Conservation (phyloP, 2,797 vertebrate genomes). For the Odontamblyopus rebecca region DNA sequence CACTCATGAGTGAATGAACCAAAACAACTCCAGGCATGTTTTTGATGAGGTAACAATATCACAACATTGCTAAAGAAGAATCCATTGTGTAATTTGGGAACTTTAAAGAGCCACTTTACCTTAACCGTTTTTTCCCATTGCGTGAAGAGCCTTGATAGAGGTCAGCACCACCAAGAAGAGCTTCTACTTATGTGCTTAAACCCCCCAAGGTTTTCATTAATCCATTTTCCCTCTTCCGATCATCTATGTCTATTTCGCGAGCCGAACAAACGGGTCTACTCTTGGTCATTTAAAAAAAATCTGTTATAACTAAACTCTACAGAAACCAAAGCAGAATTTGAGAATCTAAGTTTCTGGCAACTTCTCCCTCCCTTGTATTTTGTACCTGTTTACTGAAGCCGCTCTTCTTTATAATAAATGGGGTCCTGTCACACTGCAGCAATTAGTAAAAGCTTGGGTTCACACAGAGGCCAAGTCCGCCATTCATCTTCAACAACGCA, state of each 20-base stretch:
- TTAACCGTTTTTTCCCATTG: background rate
- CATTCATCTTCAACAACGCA: constrained; percentile 36
- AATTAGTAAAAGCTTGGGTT: constrained; percentile 47
- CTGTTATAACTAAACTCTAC: background rate
- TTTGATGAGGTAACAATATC: no score
- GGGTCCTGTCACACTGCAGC: constrained; percentile 34
- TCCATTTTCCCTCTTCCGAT: background rate
- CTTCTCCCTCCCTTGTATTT: background rate
- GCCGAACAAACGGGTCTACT: background rate
- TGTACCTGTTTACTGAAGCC: constrained; percentile 34
- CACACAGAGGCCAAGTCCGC: constrained; percentile 19
- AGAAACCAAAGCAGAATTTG: background rate
- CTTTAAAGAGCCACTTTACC: no score
- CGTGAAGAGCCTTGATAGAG: background rate
- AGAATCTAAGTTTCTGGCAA: background rate
- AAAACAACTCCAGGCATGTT: no score
- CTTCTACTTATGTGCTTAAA: background rate
- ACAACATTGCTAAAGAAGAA: no score
- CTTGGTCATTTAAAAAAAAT: background rate
- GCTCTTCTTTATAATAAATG: constrained; percentile 23
- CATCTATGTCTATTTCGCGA: background rate
- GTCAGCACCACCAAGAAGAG: constrained; percentile 18
- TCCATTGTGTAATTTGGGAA: no score
- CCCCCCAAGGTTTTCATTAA: background rate
- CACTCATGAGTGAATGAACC: no score